Base-by-base conservation (phyloP, 2,113 vertebrate species). In the Anas platyrhynchos region DNA sequence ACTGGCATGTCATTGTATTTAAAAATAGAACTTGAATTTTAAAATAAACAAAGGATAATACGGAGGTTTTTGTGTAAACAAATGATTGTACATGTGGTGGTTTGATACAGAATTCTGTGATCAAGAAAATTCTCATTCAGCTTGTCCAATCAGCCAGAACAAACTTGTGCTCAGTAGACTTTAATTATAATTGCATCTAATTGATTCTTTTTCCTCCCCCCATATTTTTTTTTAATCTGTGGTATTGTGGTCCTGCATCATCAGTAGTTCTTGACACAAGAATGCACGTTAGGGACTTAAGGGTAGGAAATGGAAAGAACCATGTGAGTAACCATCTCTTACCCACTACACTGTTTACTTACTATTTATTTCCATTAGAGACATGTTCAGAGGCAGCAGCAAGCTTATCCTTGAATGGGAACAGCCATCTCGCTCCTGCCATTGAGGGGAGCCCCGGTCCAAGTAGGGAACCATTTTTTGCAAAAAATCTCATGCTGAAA, bases 21-120 rank as follows among this genome's bases (percentile, higher is more conserved):
- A 93, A 95, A 97, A 97, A 94, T 88, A 96, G 92, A 94, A 84
- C 27, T 91, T 36, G 54, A 95, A 86, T 94, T 95, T 87, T 89
- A 59, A 96, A 94, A 88, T 26, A 95, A 91, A 94, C 89, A 91
- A 83, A 61, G 63, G 75, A 94, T 91, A 96, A 95, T 81, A 93
- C 62, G 59, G 87, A 78, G 93, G 65, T 91, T 94, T 84, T 77
- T 80, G 75, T 46, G 66, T 88, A 94, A 94, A 95, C 90, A 95
- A 83, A 52, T 58, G 50, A 63, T 69, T 83, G 80, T 84, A 80
- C 44, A 17, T 87, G 66, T 27, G 29, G 58, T 79, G 86, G 61
- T 68, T 94, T 41, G 67, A 72, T 88, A 81, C 58, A 74, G 65
- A 79, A 66, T 38, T 86, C 92, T 48, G 62, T 1, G 44, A 78